Evolutionary conservation across 1,140 invertebrate species (phyloP).

Genomic region (Drosophila burlai): DNA sequence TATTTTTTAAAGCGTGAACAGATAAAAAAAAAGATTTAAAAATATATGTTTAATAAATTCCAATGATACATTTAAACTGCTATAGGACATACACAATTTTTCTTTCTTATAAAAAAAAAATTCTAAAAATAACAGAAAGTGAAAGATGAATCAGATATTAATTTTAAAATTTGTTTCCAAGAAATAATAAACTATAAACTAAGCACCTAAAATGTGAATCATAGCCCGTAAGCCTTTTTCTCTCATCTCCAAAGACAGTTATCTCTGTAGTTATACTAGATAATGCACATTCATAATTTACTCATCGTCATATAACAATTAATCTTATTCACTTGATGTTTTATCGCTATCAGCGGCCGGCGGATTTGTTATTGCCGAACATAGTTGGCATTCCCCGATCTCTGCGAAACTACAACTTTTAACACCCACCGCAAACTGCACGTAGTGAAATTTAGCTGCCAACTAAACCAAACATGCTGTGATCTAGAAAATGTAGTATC

Average conservation of each 20-base stretch:
- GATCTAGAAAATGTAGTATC: constrained; percentile 57
- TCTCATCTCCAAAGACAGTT: neutral
- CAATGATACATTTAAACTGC: neutral
- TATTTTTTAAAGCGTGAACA: too few species aligned
- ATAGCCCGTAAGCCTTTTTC: neutral
- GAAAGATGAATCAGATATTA: neutral
- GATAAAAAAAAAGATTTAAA: too few species aligned
- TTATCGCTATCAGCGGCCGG: constrained; percentile 56
- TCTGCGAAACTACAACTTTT: constrained; percentile 10
- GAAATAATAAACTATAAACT: neutral
- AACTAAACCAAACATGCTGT: constrained; percentile 58
- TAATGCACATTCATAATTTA: constrained; percentile 33
- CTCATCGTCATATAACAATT: constrained; percentile 13
- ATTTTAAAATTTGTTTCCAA: neutral
- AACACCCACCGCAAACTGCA: constrained; percentile 53
- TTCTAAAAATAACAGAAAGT: neutral
- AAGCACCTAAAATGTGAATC: constrained; percentile 1
- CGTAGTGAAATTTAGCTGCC: constrained; percentile 68
- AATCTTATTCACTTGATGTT: constrained; percentile 42
- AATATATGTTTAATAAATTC: neutral
- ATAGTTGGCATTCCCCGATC: constrained; percentile 33
- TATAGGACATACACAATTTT: neutral
- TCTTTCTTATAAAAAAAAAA: neutral
- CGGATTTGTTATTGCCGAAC: constrained; percentile 35
- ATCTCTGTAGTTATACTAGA: constrained; percentile 6